Base-by-base conservation (phyloP, 2,113 vertebrate genomes). In the Apistogramma diplotaenia region DNA sequence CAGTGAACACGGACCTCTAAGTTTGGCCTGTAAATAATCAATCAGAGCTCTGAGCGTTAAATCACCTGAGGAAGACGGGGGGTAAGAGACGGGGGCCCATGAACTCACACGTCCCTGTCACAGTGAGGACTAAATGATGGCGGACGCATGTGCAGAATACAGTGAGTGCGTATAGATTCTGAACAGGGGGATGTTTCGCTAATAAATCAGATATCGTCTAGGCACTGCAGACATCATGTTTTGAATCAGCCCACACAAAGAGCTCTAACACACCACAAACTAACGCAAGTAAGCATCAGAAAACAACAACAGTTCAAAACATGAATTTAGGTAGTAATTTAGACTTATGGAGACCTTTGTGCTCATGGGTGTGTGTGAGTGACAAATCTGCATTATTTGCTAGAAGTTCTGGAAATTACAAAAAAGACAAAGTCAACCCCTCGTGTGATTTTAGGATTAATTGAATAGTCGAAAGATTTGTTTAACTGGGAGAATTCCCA, bases 71-170 rank as follows among this genome's bases (percentile, higher is more conserved):
- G 79, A 80, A 61, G 70, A 79, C 23, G 59, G 59, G n/a, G 79
- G 46, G 13, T 5, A 6, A 35, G 56, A 31, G 58, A 70, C 10
- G 3, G 18, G 25, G 53, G 35, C 54, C 67, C 15, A 18, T 65
- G 81, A 83, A 81, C 87, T 79, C 76, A 84, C 84, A 84, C 86
- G 33, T 89, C 87, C 86, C 62, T 74, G 81, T 89, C 76, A 65
- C 37, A 1, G n/a, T 73, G 73, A n/a, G 15, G 49, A 75, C 25
- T 67, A 57, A 85, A 35, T 60, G 46, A 81, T 46, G 80, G 46
- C 12, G 80, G 86, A 90, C 83, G 61, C 51, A 89, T 79, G 46
- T 65, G 74, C 76, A 23, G 76, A 74, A 40, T 10, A n/a, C 61
- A 54, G 23, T 40, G 51, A 67, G 15, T 23, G 72, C 33, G 74